Base-by-base conservation (phyloP, 2,113 vertebrate species). In the Corythornis vintsioides region DNA sequence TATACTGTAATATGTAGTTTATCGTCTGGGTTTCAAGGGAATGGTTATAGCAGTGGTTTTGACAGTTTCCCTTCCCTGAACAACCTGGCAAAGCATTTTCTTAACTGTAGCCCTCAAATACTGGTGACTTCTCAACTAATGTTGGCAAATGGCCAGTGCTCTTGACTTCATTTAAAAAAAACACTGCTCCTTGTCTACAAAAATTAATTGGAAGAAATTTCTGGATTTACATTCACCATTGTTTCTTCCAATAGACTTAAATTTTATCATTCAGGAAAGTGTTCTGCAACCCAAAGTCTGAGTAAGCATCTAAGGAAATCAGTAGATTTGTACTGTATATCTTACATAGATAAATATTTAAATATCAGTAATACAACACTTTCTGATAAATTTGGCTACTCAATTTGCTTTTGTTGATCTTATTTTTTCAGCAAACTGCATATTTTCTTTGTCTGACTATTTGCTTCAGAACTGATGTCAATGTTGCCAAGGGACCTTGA, bases 401-500 rank as follows among this genome's bases (percentile, higher is more conserved):
- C 13, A n/a, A 29, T 79, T 80, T 67, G 47, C 26, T 79, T 83
- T 28, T 86, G n/a, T 40, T 86, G 47, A 40, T 75, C 10, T 72
- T 75, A 14, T 40, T 71, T 95, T 93, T 79, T 91, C 88, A 94
- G 21, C 15, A 64, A 78, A 71, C 24, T 43, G 25, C 67, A 56
- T 88, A 72, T 63, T 95, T 60, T 60, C 45, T 86, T 77, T 72
- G 31, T 67, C 43, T 70, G 35, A 26, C 17, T 73, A 7, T 77
- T 94, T 72, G 17, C 25, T 88, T 53, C 43, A 79, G 16, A 94
- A 71, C 14, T 57, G 16, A 66, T 48, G 61, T 33, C 79, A 92
- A 70, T 83, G 9, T 95, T 95, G 55, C 72, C 84, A 86, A 86
- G 86, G 26, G 80, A 87, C 47, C 47, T 91, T 90, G 47, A 87